Base-by-base conservation (phyloP, 2,797 vertebrate species). In the Ataeniobius toweri region DNA sequence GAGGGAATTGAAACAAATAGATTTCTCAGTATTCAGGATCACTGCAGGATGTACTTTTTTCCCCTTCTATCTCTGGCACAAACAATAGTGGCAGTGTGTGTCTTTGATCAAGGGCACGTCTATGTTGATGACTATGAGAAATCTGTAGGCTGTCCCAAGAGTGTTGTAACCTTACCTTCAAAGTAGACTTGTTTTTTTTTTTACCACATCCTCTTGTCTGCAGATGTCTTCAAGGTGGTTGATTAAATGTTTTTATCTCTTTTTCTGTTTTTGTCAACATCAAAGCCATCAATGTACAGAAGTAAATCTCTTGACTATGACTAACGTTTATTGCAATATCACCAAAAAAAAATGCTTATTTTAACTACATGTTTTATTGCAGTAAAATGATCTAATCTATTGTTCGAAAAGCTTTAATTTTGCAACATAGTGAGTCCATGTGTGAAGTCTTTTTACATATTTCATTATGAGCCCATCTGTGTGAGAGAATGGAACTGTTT, bases 101-200 rank as follows among this genome's bases (percentile, higher is more conserved):
- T 44, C 85, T 94, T 92, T 94, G 91, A 95, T 93, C 91, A 92
- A 89, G 86, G 79, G 74, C 88, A 83, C 31, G 63, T 91, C 86
- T 86, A 65, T 79, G 89, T 88, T 90, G 91, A 94, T 93, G 89
- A 91, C 87, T 90, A 91, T 88, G 83, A 91, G 81, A 84, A 86
- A 89, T 90, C 82, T 89, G 71, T 83, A 77, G 82, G 76, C 71
- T 80, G 85, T 89, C 91, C 88, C 90, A 76, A 82, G 88, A 83
- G 91, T 86, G 79, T 86, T 90, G 84, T 86, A 88, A 87, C 89
- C 85, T 82, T 86, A 80, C 80, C 86, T 90, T 89, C 86, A 92
- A 91, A 92, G 89, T 77, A 74, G 81, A 80, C 74, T 86, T 83
- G 76, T 80, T 75, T 86, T 84, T 55, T 48, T 55, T 76, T 78